These are phyloP conservation scores for Protosalanx chinensis DNA, from an alignment of 2,797 vertebrate species.

Conservation along the genomic window DNA sequence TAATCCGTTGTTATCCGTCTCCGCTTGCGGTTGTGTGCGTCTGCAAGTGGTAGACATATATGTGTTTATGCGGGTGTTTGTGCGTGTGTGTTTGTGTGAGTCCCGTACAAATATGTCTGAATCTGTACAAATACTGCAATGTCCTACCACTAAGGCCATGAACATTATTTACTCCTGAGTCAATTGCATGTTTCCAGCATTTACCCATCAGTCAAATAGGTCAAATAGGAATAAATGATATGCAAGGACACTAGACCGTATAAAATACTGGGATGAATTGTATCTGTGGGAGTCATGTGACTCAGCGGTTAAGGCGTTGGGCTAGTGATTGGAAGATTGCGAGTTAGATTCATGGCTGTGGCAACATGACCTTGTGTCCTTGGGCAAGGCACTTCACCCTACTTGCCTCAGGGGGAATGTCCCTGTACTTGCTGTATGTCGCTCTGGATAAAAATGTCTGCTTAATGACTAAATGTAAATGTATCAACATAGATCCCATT, in stretches of 20 bases:
- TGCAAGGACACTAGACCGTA: constrained; percentile 39
- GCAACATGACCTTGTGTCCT: too few relatives aligned
- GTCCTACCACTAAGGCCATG: constrained; percentile 46
- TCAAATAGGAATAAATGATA: constrained; percentile 55
- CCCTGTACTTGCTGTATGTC: too few relatives aligned
- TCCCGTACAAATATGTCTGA: too few relatives aligned
- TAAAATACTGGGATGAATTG: constrained; percentile 34
- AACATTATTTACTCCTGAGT: constrained; percentile 52
- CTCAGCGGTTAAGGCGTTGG: too few relatives aligned
- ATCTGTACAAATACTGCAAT: neutral
- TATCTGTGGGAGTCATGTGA: neutral
- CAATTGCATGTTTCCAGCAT: constrained; percentile 42
- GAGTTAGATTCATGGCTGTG: too few relatives aligned
- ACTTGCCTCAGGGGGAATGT: too few relatives aligned
- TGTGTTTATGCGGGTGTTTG: constrained; percentile 12
- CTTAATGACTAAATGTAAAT: too few relatives aligned
- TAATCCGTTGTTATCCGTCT: neutral
- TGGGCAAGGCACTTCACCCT: too few relatives aligned
- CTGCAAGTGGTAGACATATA: neutral
- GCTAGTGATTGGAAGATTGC: too few relatives aligned
- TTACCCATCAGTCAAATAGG: constrained; percentile 32
- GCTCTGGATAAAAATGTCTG: too few relatives aligned
- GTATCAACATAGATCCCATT: constrained; percentile 29
- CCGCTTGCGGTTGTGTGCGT: constrained; percentile 2
- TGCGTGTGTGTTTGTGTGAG: neutral